Conservation (phyloP, 2,113 vertebrate species). For the Gorilla gorilla region DNA sequence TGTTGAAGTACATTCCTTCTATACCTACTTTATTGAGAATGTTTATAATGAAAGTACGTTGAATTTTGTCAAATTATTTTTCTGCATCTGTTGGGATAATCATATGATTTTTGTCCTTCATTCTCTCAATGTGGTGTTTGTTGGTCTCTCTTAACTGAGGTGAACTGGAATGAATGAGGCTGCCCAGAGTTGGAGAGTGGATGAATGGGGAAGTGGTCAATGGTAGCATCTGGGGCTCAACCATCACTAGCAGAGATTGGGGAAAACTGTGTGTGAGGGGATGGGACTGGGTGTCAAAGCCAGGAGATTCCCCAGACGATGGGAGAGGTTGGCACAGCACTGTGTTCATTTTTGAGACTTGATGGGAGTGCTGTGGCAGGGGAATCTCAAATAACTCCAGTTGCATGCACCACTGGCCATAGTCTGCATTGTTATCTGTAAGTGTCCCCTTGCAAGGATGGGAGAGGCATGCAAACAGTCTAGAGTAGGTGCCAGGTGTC, state of each 20-base stretch:
- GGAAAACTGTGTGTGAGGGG: neutral
- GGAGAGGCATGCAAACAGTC: neutral
- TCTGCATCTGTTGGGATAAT: neutral
- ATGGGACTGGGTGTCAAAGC: neutral
- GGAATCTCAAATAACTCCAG: neutral
- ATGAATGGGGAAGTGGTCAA: neutral
- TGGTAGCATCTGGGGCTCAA: neutral
- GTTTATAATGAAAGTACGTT: neutral
- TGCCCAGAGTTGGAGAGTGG: fast-evolving
- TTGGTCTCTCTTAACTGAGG: neutral
- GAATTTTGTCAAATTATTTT: neutral
- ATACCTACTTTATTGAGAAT: neutral
- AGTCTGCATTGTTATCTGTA: too few species aligned
- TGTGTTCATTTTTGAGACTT: neutral
- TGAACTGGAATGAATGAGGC: neutral
- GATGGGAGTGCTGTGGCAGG: neutral
- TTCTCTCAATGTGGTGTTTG: neutral
- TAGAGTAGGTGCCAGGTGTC: neutral
- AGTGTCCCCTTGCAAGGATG: neutral
- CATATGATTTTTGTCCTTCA: neutral
- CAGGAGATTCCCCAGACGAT: neutral
- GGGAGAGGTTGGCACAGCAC: neutral
- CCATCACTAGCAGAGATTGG: neutral
- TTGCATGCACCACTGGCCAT: neutral
- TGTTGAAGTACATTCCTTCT: neutral